Conservation (phyloP, 2,888 invertebrate genomes). For the Brenthis hecate region DNA sequence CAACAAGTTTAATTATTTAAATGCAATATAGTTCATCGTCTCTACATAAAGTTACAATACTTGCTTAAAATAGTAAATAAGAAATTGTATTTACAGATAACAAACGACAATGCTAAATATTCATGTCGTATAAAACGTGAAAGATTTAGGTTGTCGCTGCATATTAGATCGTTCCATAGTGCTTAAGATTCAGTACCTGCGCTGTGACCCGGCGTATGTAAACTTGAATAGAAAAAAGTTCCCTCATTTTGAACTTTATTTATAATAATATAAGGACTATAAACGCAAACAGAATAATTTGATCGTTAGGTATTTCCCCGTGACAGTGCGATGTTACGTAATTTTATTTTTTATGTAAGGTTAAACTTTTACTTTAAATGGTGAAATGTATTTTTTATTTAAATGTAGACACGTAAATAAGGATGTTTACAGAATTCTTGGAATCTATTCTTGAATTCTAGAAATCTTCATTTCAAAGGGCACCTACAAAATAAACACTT, state of each 20-base stretch:
- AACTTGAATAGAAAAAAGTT: constrained; percentile 7
- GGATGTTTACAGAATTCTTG: background rate
- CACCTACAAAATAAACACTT: too few species aligned
- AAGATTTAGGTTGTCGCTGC: constrained; percentile 32
- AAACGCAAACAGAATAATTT: background rate
- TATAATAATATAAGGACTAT: background rate
- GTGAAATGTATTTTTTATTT: background rate
- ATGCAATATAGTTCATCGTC: background rate
- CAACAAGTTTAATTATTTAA: too few species aligned
- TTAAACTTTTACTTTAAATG: constrained; percentile 6
- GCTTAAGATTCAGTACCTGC: constrained; percentile 33
- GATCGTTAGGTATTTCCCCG: constrained; percentile 26
- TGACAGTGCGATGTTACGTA: constrained; percentile 25
- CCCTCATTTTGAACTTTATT: constrained; percentile 21
- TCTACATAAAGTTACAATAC: background rate
- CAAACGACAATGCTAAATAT: constrained; percentile 25
- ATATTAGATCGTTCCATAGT: constrained; percentile 23
- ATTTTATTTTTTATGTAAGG: constrained; percentile 13
- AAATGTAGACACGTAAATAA: background rate
- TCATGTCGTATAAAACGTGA: constrained; percentile 22
- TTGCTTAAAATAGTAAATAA: background rate
- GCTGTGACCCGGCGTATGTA: constrained; percentile 28
- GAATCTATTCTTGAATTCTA: background rate
- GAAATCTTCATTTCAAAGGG: too few species aligned
- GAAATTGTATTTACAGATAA: background rate